phyloP scores from a whole-genome alignment of 2,797 vertebrate genomes.

The Emydoidea blandingii region DNA sequence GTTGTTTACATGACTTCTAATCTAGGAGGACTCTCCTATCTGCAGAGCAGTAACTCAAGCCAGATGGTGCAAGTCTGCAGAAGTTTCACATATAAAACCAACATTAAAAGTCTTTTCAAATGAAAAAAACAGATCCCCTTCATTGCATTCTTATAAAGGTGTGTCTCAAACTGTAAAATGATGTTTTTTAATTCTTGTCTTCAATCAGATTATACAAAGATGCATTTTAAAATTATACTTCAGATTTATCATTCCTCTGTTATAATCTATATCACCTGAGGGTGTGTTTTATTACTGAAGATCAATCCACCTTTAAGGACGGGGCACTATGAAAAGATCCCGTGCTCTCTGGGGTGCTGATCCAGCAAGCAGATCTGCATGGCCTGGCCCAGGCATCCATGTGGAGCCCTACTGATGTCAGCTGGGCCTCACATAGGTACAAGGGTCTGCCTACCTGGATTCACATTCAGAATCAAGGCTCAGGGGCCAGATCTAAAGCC shows the following conservation, averaged over 20 bases:
- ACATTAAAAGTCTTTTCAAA: background rate
- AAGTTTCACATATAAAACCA: background rate
- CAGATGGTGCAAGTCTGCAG: background rate
- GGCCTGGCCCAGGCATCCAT: background rate
- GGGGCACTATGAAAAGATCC: background rate
- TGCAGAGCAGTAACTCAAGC: conserved; percentile 35
- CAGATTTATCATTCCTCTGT: background rate
- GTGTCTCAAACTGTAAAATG: background rate
- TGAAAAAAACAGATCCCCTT: conserved; percentile 2
- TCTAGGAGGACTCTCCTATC: background rate
- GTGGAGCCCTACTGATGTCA: accelerated
- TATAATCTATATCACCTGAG: accelerated
- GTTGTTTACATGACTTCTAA: background rate
- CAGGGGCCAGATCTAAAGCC: background rate
- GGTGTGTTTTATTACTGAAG: background rate
- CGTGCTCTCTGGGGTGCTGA: background rate
- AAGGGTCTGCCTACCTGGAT: accelerated
- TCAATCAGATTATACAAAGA: background rate
- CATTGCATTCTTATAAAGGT: background rate
- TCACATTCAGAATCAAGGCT: accelerated
- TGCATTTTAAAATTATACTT: background rate
- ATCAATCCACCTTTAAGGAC: background rate
- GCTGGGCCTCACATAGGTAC: background rate
- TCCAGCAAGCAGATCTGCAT: background rate
- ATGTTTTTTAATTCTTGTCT: background rate